A percentile compares a stretch with the other conserved stretches of the same genome.
phyloP scores from a whole-genome alignment of 2,113 vertebrate species.

The Mirounga angustirostris region DNA sequence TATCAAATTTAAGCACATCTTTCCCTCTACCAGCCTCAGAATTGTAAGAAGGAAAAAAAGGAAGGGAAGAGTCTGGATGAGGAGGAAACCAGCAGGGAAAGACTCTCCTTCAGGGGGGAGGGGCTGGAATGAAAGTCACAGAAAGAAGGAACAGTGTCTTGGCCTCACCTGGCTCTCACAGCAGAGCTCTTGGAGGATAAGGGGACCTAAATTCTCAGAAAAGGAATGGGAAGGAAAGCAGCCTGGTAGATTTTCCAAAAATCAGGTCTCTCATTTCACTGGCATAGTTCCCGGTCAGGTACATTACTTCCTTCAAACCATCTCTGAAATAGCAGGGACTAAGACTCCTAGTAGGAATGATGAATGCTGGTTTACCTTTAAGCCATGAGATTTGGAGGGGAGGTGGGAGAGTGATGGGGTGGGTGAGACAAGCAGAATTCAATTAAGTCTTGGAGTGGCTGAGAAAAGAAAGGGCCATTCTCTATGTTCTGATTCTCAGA shows the following conservation, averaged over 20 bases:
- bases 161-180: neutral
- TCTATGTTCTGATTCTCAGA: neutral
- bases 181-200: neutral
- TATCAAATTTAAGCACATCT: neutral
- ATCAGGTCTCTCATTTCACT: neutral
- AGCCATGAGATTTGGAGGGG: conserved; percentile 6
- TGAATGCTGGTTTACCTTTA: conserved; percentile 41
- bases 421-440: conserved; percentile 11
- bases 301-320: conserved; percentile 30
- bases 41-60: neutral
- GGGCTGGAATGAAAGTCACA: neutral
- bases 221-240: neutral
- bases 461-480: neutral
- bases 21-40: neutral
- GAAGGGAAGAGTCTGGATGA: neutral
- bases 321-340: conserved; percentile 44
- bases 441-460: neutral
- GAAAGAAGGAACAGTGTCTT: neutral
- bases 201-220: neutral
- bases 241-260: conserved; percentile 49
- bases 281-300: neutral
- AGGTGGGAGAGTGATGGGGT: neutral
- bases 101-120: neutral
- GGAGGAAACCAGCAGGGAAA: neutral
- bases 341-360: neutral